Evolutionary conservation across 2,797 vertebrate species (phyloP).

Genomic region (Echeneis naucrates): DNA sequence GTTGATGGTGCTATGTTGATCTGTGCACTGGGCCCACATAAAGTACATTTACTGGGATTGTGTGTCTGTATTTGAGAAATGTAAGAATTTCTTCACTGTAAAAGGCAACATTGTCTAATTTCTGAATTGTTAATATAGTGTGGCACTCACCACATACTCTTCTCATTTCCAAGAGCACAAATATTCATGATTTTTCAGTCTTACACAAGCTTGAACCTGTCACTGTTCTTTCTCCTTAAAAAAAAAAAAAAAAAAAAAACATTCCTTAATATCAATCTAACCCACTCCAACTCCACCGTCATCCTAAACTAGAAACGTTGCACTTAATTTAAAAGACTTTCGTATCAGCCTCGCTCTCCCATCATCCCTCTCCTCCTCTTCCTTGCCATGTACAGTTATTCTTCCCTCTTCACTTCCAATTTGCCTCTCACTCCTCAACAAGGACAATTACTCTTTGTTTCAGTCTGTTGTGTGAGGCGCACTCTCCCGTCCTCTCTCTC

Average conservation of each 20-base stretch:
- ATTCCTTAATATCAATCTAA: conserved; percentile 22
- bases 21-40: conserved; percentile 1
- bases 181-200: conserved; percentile 8
- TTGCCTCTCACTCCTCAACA: conserved; percentile 85
- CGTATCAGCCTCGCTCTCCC: conserved; percentile 19
- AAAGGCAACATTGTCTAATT: conserved; percentile 60
- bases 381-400: conserved; percentile 39
- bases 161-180: conserved; percentile 10
- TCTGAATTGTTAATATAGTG: conserved; percentile 43
- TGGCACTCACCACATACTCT: neutral
- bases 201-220: neutral
- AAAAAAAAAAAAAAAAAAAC: no score
- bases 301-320: conserved; percentile 30
- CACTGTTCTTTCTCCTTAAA: conserved; percentile 3
- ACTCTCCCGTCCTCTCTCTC: conserved; percentile 90
- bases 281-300: neutral
- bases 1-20: conserved; percentile 14
- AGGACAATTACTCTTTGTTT: conserved; percentile 88
- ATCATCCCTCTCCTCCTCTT: conserved; percentile 38
- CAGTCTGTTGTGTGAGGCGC: conserved; percentile 84
- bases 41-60: conserved; percentile 29
- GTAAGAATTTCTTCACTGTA: conserved; percentile 22
- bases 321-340: conserved; percentile 36
- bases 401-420: conserved; percentile 33
- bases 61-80: conserved; percentile 25